A percentile compares a stretch with the other conserved stretches of the same genome.
phyloP scores from a whole-genome alignment of 2,888 invertebrate genomes.

The Acronicta psi region DNA sequence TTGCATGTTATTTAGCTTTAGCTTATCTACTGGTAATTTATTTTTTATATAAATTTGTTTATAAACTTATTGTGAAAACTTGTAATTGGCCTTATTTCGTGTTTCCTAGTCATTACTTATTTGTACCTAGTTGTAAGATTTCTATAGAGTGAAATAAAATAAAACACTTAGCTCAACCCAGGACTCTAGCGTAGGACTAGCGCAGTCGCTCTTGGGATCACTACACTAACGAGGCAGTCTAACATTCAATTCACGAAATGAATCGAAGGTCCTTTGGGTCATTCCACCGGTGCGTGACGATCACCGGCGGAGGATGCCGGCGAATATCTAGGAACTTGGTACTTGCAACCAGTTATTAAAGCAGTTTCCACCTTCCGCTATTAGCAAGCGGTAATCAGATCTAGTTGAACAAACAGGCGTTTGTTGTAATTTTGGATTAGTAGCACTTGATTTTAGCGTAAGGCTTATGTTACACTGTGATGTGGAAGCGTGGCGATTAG shows the following conservation, averaged over 20 bases:
- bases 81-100: no score
- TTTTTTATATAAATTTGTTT: no score
- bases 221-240: no score
- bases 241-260: neutral
- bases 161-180: no score
- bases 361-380: conserved; percentile 44
- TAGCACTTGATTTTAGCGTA: neutral
- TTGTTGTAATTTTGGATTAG: conserved; percentile 23
- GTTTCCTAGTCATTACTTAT: no score
- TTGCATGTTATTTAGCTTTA: no score
- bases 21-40: no score
- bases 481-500: neutral
- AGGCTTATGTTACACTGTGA: neutral
- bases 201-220: no score
- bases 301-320: conserved; percentile 40
- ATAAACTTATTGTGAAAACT: no score
- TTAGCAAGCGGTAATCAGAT: conserved; percentile 35
- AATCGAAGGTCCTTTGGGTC: conserved; percentile 20
- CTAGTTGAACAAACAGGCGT: conserved; percentile 11
- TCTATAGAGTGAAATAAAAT: no score
- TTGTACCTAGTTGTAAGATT: no score
- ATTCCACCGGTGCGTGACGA: conserved; percentile 22
- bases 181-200: no score
- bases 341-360: conserved; percentile 32
- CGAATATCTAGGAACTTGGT: conserved; percentile 43